Evolutionary conservation across 2,113 vertebrate genomes (phyloP).

Genomic region (Salvelinus alpinus): DNA sequence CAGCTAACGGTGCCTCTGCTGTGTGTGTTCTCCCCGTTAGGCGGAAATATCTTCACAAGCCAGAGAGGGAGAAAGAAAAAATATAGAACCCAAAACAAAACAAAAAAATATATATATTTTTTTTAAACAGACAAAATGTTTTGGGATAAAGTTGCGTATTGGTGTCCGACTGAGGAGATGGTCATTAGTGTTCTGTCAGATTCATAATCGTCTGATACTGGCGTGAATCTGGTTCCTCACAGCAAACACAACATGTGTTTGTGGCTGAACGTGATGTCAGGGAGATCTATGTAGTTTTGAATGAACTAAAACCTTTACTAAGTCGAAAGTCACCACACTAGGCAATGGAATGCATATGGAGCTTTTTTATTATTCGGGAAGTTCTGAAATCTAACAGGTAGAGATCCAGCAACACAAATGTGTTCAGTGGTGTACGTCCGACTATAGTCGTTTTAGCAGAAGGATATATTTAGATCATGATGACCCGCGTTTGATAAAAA

Average conservation of each 20-base stretch:
- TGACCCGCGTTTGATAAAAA: constrained; percentile 21
- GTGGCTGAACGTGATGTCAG: neutral
- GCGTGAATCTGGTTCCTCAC: constrained; percentile 67
- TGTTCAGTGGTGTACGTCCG: constrained; percentile 44
- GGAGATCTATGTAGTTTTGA: neutral
- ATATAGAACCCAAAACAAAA: constrained; percentile 9
- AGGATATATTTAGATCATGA: constrained; percentile 60
- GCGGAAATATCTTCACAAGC: constrained; percentile 73
- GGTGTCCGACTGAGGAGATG: constrained; percentile 45
- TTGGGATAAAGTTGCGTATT: constrained; percentile 47
- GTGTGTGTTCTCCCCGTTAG: constrained; percentile 82
- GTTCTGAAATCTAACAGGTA: neutral
- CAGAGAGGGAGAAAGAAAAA: constrained; percentile 23
- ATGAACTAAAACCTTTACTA: neutral
- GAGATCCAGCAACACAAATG: constrained; percentile 7
- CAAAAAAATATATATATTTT: constrained; percentile 38
- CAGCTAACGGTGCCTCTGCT: constrained; percentile 86
- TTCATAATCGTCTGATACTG: constrained; percentile 46
- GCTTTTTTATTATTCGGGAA: neutral
- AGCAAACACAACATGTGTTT: constrained; percentile 11
- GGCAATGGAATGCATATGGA: neutral
- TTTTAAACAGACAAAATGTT: neutral
- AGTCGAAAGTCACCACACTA: neutral
- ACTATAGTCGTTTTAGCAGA: constrained; percentile 52
- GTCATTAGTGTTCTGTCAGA: constrained; percentile 19